A percentile compares a stretch with the other conserved stretches of the same genome.
These are phyloP conservation scores for Pollimyrus isidori DNA, from an alignment of 2,113 vertebrate genomes.

Conservation along the genomic window DNA sequence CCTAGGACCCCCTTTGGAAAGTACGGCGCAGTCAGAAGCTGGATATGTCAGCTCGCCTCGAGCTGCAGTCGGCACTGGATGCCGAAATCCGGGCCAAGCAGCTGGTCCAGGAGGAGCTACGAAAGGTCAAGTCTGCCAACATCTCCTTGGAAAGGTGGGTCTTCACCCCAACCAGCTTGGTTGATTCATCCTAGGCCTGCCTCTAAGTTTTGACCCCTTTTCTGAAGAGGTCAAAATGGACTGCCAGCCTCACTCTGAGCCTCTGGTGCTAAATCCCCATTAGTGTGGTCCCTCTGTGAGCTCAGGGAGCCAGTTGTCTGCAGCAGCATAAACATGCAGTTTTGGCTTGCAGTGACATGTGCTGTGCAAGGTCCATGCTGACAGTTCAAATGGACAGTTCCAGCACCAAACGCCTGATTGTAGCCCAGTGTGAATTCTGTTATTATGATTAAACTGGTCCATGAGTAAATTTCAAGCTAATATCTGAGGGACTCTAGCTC, in stretches of 20 bases:
- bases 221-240: not conserved
- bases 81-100: constrained; percentile 94
- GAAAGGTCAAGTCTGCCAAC: constrained; percentile 77
- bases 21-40: constrained; percentile 93
- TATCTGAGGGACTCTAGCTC: not conserved
- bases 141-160: constrained; percentile 83
- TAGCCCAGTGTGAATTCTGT: not conserved
- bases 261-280: not conserved
- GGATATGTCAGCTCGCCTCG: constrained; percentile 93
- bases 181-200: not conserved
- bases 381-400: not conserved
- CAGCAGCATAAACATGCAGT: not conserved
- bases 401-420: not conserved
- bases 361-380: not conserved
- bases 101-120: constrained; percentile 84
- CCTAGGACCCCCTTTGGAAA: constrained; percentile 93
- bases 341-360: not conserved
- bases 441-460: not conserved
- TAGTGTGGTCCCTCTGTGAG: not conserved
- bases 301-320: not conserved
- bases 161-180: not conserved
- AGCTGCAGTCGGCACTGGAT: constrained; percentile 93
- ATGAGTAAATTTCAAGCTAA: not conserved
- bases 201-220: not conserved
- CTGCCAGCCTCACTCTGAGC: not conserved